Evolutionary conservation across 2,113 vertebrate genomes (phyloP), one percentile per base, ranked within the genome.

Genomic region (Corapipo altera): DNA sequence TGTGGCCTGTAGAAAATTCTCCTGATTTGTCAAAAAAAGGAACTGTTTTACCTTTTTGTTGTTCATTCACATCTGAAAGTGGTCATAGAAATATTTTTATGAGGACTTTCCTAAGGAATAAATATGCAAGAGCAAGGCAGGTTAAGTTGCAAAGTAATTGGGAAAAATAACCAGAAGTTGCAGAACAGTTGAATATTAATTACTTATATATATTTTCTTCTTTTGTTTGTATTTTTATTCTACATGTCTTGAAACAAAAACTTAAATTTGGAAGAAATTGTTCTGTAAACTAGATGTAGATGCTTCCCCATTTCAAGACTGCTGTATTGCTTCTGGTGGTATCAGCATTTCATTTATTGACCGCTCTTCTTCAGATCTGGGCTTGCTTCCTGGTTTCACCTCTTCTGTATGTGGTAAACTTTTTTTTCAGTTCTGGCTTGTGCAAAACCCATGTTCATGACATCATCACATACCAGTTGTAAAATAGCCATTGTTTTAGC

Each of bases 21-120:
- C 21, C 14, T 73, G 35, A 48, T 72, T 69, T 69, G 12, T 46
- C 6, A 39, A 39, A 66, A 51, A 54, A 58, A 37, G 2, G 6
- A 59, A 33, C 0, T 0, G 0, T 37, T 35, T 81, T 6, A 4
- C 35, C 19, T 26, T 20, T 41, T 55, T 6, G 12, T 89, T 2
- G 2, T 19, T 78, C 12, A 30, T 44, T 61, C 21, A 48, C 12
- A 54, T 54, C 14, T 69, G 54, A 61, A 72, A 37, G 35, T 43
- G 9, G 11, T 80, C 12, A 15, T 20, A 58, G 32, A 10, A 85
- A 32, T 59, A 28, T 67, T 78, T 71, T 91, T n/a, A 26, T 46
- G 28, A 58, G 39, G 22, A 37, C 8, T n/a, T 88, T 14, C 12
- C 46, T 67, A n/a, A 94, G 32, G 19, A 82, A 37, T 67, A 92